Base-by-base conservation (phyloP, 1,140 invertebrate genomes). In the Drosophila mayri region DNA sequence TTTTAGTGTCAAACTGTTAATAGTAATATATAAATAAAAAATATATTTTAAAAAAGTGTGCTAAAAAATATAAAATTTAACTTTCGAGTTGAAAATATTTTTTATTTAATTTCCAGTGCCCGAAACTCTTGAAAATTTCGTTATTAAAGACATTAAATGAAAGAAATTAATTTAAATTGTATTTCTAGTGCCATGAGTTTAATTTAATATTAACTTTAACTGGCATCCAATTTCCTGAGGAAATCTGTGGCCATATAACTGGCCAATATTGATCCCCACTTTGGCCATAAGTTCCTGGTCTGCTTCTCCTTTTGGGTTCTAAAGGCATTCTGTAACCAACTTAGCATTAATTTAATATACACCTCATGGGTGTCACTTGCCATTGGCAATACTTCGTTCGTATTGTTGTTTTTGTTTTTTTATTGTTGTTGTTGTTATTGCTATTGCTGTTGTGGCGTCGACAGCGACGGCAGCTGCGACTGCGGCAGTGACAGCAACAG, bases 261-360 rank as follows among this genome's bases (percentile, higher is more conserved):
- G 20, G 28, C 28, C 47, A 3, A 50, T 50, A 50, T 50, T 50
- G 28, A 32, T 32, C 49, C 28, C 10, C 49, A 14, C 3, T 4
- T 18, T 22, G 18, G 52, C 12, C 52, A 37, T 0, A 54, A 25
- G 52, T 55, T 55, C 52, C 52, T 38, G 35, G 35, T 32, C 32
- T 16, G 12, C n/a, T 37, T 30, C 50, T 12, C 4, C 35, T 25
- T 22, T 22, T 22, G 9, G 30, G 32, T 11, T 12, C n/a, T 43
- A 18, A 58, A 63, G 20, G 40, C 46, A 20, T 38, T 49, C 30
- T 46, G 66, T 72, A 73, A 60, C 67, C 66, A 72, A 72, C 35
- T 73, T 72, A 22, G 55, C 70, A 73, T 72, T 60, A 72, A 72
- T 73, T 60, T 60, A 73, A 73, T 73, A 71, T 72, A 73, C 66